Conservation (phyloP, 1,140 invertebrate genomes). For the Hycleus cichorii region DNA sequence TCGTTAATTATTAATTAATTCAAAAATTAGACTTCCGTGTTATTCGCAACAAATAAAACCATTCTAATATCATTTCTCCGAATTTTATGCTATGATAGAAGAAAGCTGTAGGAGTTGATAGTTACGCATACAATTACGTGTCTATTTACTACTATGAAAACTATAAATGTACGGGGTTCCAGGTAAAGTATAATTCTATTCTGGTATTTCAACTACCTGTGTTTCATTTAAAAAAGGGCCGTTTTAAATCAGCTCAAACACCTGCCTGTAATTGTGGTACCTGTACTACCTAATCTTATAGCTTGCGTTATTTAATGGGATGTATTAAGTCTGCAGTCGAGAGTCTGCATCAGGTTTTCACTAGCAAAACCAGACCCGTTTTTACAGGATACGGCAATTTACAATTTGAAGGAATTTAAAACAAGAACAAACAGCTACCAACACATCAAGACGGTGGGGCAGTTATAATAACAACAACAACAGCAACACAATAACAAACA, state of each 20-base stretch:
- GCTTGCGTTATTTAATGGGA: constrained; percentile 12
- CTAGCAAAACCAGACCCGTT: constrained; percentile 11
- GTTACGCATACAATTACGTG: too few relatives aligned
- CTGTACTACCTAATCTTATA: constrained; percentile 13
- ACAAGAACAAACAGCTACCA: constrained; percentile 2
- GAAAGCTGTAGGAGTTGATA: too few relatives aligned
- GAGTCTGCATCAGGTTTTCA: constrained; percentile 12
- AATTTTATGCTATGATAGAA: not conserved
- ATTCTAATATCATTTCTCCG: not conserved
- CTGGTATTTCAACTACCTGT: constrained; percentile 13
- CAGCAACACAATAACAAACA: not conserved
- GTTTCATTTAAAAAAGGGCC: constrained; percentile 12
- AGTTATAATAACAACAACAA: too few relatives aligned
- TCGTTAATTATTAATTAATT: constrained; percentile 7
- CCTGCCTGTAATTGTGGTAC: constrained; percentile 15
- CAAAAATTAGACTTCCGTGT: constrained; percentile 5
- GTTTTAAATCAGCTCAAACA: constrained; percentile 12
- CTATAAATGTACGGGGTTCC: constrained; percentile 1
- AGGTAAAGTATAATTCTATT: constrained; percentile 12
- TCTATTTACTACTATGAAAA: constrained; percentile 6
- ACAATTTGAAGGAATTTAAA: constrained; percentile 15
- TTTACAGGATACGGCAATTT: constrained; percentile 14
- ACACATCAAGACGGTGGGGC: too few relatives aligned
- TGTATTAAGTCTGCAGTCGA: constrained; percentile 10
- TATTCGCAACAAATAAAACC: not conserved